Evolutionary conservation across 2,797 vertebrate genomes (phyloP), one percentile per base, ranked within the genome.

Genomic region (Scleropages formosus): DNA sequence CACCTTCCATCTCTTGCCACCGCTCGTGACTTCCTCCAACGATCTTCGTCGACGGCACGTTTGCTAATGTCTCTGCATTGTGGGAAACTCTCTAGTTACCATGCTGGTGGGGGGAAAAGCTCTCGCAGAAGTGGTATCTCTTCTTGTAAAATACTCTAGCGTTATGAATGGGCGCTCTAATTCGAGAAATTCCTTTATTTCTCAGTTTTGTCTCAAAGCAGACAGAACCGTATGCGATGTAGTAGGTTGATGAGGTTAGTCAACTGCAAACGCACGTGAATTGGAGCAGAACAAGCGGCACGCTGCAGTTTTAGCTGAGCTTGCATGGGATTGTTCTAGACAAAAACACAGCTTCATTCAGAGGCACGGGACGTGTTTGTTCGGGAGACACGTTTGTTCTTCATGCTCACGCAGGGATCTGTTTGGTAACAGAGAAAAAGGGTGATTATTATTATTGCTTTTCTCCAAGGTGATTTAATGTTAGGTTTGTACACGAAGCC

Each of bases 101-200:
- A 69, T 39, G 16, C 24, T 15, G 58, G 10, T 56, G 12, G 22
- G 74, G 20, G 10, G 49, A 44, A 31, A 49, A 76, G 10, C 27
- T n/a, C 44, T 27, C 58, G 58, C 65, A 39, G 49, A 56, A 73
- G 59, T 18, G 39, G 74, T 47, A 47, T 49, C 60, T 60, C 39
- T 15, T 60, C 26, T 16, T 61, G 56, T 58, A 75, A 69, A 69
- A 75, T 46, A 49, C 46, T 75, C 46, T 27, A 68, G 39, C 22
- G 16, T 75, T 65, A 75, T 68, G 47, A 49, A 75, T 62, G 56
- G 39, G 39, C 39, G 15, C 47, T 61, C 53, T 75, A 60, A 69
- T 60, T 69, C 75, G 59, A 31, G 65, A 49, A 65, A 74, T 46
- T 8, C 8, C 22, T 31, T 39, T 47, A 16, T 61, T 39, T 69